Base-by-base conservation (phyloP, 2,888 invertebrate genomes). In the Leptura quadrifasciata region DNA sequence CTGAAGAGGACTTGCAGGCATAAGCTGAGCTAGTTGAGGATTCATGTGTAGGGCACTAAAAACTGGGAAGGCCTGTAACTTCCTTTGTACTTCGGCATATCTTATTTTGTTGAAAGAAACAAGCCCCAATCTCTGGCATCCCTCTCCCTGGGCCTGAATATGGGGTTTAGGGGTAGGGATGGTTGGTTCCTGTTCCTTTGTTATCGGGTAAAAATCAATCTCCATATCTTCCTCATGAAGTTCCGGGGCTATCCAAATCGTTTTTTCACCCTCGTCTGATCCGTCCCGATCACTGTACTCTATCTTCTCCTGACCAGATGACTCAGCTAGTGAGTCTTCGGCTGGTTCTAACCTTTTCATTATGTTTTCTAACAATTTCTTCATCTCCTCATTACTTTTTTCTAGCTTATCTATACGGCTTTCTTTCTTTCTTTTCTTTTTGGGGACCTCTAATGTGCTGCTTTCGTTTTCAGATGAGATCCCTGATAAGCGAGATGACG, bases 141-240 rank as follows among this genome's bases (percentile, higher is more conserved):
- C 75, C 3, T 17, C 65, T 24, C 77, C 77, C 27, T 76, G 75
- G 5, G 10, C 8, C 9, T 31, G 27, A 18, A 77, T 77, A 21
- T 60, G n/a, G 12, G 72, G 61, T 52, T 76, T 76, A 8, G 80
- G 78, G 15, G 76, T 61, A n/a, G 76, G 76, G 31, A 80, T 75
- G 2, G 64, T 4, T n/a, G 76, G 80, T 55, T 80, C 79, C 18
- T 78, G 78, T 18, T 80, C 73, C 31, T 75, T 80, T 4, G 80
- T 80, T 18, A 35, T 54, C 4, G 78, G 78, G 1, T 63, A 4
- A 55, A 65, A 72, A 20, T 77, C 76, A 12, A 67, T 58, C 12
- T 61, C 58, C 60, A 68, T 58, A 1, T 60, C n/a, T 31, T 58
- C 57, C 31, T 31, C 58, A 9, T 35, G 35, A 8, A 18, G n/a